Evolutionary conservation across 2,888 invertebrate genomes (phyloP).

Genomic region (Dusona sp.): DNA sequence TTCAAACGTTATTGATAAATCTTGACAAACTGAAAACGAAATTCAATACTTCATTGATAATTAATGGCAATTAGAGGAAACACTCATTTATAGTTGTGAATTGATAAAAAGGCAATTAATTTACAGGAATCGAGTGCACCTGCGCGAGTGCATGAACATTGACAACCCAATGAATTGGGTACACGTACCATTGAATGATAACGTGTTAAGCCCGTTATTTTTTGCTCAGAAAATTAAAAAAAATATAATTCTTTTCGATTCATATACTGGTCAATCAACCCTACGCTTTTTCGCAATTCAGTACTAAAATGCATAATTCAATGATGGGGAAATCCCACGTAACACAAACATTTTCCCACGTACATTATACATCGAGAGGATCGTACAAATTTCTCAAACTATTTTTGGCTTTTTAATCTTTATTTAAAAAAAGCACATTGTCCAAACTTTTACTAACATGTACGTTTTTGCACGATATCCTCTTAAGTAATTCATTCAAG

Average conservation of each 20-base stretch:
- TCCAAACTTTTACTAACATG: not conserved
- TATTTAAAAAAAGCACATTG: not conserved
- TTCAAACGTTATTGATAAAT: not conserved
- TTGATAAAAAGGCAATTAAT: not conserved
- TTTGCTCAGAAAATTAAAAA: not conserved
- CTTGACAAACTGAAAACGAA: not conserved
- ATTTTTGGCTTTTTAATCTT: not conserved
- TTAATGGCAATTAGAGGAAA: not conserved
- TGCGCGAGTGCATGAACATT: not conserved
- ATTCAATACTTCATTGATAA: not conserved
- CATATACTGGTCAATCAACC: not conserved
- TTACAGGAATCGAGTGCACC: not conserved
- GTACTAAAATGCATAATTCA: constrained; percentile 1
- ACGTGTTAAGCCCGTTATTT: not conserved
- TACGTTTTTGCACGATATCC: not conserved
- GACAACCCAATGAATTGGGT: not conserved
- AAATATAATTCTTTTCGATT: not conserved
- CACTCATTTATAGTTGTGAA: not conserved
- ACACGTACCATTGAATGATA: not conserved
- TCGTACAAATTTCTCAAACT: not conserved
- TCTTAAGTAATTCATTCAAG: not conserved
- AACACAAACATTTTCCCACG: not conserved
- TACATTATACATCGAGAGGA: not conserved
- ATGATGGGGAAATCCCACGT: not conserved
- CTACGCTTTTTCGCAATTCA: not conserved